Conservation (phyloP, 1,140 invertebrate species). For the Lepidurus couesii region DNA sequence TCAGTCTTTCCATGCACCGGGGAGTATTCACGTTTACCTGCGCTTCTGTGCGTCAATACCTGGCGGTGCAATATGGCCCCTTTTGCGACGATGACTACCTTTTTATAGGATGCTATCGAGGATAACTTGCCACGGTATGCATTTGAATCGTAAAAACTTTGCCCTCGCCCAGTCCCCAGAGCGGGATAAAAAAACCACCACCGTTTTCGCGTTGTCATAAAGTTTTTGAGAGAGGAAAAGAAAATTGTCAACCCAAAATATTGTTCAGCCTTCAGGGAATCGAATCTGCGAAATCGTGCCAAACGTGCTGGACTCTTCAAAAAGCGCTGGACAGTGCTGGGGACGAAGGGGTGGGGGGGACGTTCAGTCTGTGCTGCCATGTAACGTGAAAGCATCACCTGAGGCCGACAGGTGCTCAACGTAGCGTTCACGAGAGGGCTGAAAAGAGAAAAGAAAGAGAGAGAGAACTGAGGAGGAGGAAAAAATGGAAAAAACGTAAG, state of each 20-base stretch:
- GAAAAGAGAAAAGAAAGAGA: neutral
- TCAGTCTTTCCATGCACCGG: neutral
- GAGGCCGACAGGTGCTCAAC: slow-evolving; percentile 20
- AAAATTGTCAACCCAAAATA: slow-evolving; percentile 13
- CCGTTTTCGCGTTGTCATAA: neutral
- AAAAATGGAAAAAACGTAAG: slow-evolving; percentile 7
- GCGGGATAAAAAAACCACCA: neutral
- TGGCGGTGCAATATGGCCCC: neutral
- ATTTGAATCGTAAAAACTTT: neutral
- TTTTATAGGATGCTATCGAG: neutral
- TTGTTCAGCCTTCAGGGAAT: neutral
- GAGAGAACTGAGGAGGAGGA: neutral
- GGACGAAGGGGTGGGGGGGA: neutral
- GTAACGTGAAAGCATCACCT: slow-evolving; percentile 18
- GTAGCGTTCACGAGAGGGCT: neutral
- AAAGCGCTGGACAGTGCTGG: neutral
- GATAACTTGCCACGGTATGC: neutral
- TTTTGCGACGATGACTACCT: neutral
- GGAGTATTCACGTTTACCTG: neutral
- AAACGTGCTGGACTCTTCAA: neutral
- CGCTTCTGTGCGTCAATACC: slow-evolving; percentile 20
- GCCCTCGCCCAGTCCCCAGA: neutral
- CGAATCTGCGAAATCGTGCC: neutral
- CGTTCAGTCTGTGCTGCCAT: neutral
- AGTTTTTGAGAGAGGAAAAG: neutral